Conservation (phyloP, 1,140 invertebrate genomes). For the Portunus trituberculatus region DNA sequence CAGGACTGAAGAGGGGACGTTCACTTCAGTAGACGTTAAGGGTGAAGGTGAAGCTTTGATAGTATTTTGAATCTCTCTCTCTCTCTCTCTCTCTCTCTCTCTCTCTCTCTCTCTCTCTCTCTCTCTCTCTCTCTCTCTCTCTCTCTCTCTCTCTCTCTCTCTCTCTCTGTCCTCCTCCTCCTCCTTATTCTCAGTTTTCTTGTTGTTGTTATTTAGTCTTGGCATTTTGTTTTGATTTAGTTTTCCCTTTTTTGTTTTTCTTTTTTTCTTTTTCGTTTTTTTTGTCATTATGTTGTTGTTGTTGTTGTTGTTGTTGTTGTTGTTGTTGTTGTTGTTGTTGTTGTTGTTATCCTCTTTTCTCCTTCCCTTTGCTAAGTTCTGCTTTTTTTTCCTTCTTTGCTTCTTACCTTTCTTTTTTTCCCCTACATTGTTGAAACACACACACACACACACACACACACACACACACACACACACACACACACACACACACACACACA, state of each 20-base stretch:
- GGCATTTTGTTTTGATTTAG: no score
- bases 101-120: not conserved
- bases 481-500: conserved; percentile 14
- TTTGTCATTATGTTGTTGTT: no score
- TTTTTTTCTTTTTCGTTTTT: not conserved
- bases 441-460: conserved; percentile 27
- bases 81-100: not conserved
- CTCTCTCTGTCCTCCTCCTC: not conserved
- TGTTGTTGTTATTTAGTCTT: not conserved
- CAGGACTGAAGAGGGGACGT: not conserved
- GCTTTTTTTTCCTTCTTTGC: no score
- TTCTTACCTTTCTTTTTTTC: not conserved
- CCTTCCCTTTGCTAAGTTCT: not conserved
- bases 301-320: no score
- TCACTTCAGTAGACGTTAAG: no score
- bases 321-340: not conserved
- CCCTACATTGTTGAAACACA: not conserved
- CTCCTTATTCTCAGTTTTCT: not conserved
- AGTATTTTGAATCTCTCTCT: not conserved
- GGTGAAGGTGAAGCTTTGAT: no score
- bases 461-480: conserved; percentile 5
- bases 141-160: not conserved
- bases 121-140: not conserved
- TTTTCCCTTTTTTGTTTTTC: not conserved
- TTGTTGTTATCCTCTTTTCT: not conserved